Evolutionary conservation across 2,113 vertebrate genomes (phyloP), one percentile per base, ranked within the genome.

Genomic region (Hyaena hyaena): DNA sequence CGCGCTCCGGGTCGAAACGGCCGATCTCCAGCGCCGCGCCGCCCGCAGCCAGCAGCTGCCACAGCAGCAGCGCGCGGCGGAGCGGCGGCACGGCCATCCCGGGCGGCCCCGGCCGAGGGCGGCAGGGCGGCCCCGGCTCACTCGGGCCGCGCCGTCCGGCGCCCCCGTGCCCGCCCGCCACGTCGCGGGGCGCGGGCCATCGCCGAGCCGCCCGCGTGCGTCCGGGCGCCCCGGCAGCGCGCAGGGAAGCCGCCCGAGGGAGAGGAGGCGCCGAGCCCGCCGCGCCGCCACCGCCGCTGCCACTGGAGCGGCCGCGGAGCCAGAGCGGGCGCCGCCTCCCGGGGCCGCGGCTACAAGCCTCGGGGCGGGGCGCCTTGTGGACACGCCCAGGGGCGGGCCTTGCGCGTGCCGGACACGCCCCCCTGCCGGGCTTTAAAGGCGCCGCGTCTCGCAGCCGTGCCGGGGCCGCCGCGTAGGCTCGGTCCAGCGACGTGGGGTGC

Each of bases 1-100:
- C 99, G 83, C 99, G 99, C 95, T 99, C 99, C 74, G 99, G 98
- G 92, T 99, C 99, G 97, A 99, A 99, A 66, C 99, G 99, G 85
- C 98, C 99, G 31, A 99, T 99, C 98, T 99, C 99, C 97, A 99
- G 98, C 81, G 98, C 98, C 97, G 98, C 98, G 92, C 98, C 98
- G 50, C 98, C 99, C 39, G 98, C 98, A 77, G 98, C 98, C 93
- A 99, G 98, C 96, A 99, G 98, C 98, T 98, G 99, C 98, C 99
- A 99, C 98, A 99, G 99, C 63, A 99, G 97, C 95, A 98, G 97
- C 92, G 95, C 96, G 88, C 96, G 16, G 93, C 89, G 76, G 89
- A 97, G 93, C 95, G 95, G 92, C 88, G 66, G 71, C 95, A 87
- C 95, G 71, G 97, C 98, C 98, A 98, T 98, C 97, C 96, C 96